Evolutionary conservation across 2,113 vertebrate species (phyloP).

Genomic region (Malurus elegans): DNA sequence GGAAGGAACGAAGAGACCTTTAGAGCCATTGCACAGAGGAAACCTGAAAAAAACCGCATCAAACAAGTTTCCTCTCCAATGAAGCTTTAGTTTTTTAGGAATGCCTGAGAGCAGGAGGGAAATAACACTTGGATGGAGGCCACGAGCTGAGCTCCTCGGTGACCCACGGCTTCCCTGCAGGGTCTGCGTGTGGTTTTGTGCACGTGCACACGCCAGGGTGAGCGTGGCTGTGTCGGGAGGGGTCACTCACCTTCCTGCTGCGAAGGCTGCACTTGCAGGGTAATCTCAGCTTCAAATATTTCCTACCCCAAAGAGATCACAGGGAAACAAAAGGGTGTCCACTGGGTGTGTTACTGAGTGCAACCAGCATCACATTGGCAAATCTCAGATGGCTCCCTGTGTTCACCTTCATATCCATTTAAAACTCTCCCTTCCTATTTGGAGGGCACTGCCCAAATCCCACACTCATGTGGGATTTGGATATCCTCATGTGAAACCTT

Average conservation of each 20-base stretch:
- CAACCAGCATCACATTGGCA: background rate
- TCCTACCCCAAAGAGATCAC: background rate
- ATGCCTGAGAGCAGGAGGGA: background rate
- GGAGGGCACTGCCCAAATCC: background rate
- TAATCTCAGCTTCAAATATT: background rate
- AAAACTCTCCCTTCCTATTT: background rate
- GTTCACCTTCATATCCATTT: background rate
- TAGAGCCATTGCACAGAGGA: background rate
- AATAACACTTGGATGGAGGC: slow-evolving; percentile 20
- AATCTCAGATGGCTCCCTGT: background rate
- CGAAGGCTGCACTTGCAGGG: background rate
- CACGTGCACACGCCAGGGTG: background rate
- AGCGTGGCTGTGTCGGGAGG: background rate
- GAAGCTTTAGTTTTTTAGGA: background rate
- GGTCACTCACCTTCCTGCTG: background rate
- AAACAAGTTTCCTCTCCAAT: background rate
- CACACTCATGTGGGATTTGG: background rate
- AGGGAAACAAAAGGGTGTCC: background rate
- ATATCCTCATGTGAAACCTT: background rate
- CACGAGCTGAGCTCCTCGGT: background rate
- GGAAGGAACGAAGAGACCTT: background rate
- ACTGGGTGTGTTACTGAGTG: background rate
- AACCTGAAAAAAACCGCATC: background rate
- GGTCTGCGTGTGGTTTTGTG: background rate
- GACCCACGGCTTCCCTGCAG: slow-evolving; percentile 1